Evolutionary conservation across 2,888 invertebrate species (phyloP).

Genomic region (Tachina lurida): DNA sequence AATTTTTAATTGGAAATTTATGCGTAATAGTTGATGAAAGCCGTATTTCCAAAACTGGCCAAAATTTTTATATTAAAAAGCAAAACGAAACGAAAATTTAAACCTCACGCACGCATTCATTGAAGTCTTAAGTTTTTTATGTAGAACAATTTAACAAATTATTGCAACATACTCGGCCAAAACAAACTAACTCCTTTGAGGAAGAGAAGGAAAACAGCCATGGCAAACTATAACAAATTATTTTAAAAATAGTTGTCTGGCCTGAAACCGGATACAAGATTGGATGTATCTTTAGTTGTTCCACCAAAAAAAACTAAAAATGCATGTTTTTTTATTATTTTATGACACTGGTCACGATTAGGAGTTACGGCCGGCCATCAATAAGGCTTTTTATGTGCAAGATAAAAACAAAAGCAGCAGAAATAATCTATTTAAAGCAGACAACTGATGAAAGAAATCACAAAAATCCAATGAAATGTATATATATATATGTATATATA

Average conservation of each 20-base stretch:
- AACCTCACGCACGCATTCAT: constrained; percentile 7
- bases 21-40: neutral
- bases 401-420: constrained; percentile 23
- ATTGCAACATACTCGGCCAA: constrained; percentile 49
- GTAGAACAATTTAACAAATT: constrained; percentile 45
- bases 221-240: too few species aligned
- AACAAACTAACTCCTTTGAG: too few species aligned
- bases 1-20: neutral
- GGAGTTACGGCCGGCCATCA: constrained; percentile 22
- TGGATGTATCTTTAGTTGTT: constrained; percentile 15
- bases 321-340: constrained; percentile 5
- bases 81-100: neutral
- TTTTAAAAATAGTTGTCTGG: too few species aligned
- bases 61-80: constrained; percentile 29
- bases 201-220: too few species aligned
- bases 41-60: constrained; percentile 14
- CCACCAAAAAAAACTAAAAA: constrained; percentile 12
- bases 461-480: neutral
- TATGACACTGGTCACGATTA: constrained; percentile 47
- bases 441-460: constrained; percentile 14
- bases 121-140: neutral
- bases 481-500: neutral
- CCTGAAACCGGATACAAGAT: constrained; percentile 26
- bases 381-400: constrained; percentile 7
- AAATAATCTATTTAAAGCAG: constrained; percentile 20